These are phyloP conservation scores for Halcyon senegalensis DNA, from an alignment of 2,113 vertebrate genomes.

Conservation along the genomic window DNA sequence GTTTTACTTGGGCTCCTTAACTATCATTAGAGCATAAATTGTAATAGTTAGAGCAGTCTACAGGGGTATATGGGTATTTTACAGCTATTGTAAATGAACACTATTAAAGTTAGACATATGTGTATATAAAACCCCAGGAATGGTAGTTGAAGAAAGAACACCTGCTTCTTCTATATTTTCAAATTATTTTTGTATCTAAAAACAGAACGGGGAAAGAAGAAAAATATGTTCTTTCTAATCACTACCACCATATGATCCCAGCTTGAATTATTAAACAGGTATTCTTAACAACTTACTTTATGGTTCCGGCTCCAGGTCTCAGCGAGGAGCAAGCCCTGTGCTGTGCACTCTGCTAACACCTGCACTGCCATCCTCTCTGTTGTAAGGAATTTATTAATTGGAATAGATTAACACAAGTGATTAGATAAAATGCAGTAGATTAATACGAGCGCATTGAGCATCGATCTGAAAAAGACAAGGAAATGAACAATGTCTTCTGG, in stretches of 20 bases:
- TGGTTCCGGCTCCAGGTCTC: neutral
- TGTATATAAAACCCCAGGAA: constrained; percentile 73
- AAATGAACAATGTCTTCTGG: constrained; percentile 9
- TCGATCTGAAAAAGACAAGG: constrained; percentile 35
- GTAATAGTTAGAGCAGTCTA: constrained; percentile 60
- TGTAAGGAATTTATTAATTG: neutral
- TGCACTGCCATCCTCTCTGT: neutral
- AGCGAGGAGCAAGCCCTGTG: neutral
- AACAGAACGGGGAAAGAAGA: constrained; percentile 7
- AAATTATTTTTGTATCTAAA: constrained; percentile 53
- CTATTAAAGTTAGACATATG: constrained; percentile 70
- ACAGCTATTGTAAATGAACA: constrained; percentile 74
- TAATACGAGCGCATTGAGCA: neutral
- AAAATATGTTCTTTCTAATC: constrained; percentile 12
- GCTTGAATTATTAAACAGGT: constrained; percentile 2
- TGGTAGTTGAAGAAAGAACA: constrained; percentile 64
- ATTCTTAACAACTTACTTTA: neutral
- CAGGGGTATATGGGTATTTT: constrained; percentile 68
- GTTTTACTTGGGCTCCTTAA: constrained; percentile 66
- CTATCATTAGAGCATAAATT: constrained; percentile 78
- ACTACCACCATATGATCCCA: neutral
- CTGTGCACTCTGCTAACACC: neutral
- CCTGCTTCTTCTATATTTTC: constrained; percentile 51
- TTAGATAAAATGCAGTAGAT: neutral
- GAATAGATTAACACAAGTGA: neutral